phyloP scores from a whole-genome alignment of 1,140 invertebrate genomes.

The Heliothis virescens region DNA sequence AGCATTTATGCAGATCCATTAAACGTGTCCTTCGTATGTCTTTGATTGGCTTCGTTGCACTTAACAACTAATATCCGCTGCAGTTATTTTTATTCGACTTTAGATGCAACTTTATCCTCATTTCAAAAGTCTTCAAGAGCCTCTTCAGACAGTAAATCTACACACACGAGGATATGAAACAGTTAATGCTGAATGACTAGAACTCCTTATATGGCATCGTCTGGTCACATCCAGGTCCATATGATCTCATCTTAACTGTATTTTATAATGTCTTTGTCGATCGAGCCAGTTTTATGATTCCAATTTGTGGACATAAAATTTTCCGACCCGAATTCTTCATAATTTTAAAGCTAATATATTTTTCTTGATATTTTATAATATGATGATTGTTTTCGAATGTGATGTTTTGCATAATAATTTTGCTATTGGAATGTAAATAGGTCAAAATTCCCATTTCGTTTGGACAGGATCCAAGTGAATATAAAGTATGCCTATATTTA shows the following conservation, averaged over 20 bases:
- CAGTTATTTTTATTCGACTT: background rate
- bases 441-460: too few species aligned
- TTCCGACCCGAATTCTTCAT: too few species aligned
- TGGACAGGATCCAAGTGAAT: background rate
- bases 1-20: background rate
- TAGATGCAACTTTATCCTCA: background rate
- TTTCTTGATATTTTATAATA: too few species aligned
- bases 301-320: background rate
- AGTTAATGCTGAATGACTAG: conserved; percentile 6
- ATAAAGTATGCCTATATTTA: background rate
- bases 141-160: conserved; percentile 4
- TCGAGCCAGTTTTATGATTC: background rate
- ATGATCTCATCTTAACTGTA: conserved; percentile 38
- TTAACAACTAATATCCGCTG: background rate
- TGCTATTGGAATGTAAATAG: too few species aligned
- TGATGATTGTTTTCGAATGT: background rate
- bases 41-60: background rate
- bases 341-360: too few species aligned
- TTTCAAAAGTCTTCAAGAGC: background rate
- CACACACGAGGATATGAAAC: background rate
- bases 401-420: background rate
- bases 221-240: conserved; percentile 9
- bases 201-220: conserved; percentile 10
- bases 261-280: conserved; percentile 19
- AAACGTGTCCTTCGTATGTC: background rate